These are phyloP conservation scores for Lepus oiostolus DNA, from an alignment of 2,797 vertebrate species.

Conservation along the genomic window DNA sequence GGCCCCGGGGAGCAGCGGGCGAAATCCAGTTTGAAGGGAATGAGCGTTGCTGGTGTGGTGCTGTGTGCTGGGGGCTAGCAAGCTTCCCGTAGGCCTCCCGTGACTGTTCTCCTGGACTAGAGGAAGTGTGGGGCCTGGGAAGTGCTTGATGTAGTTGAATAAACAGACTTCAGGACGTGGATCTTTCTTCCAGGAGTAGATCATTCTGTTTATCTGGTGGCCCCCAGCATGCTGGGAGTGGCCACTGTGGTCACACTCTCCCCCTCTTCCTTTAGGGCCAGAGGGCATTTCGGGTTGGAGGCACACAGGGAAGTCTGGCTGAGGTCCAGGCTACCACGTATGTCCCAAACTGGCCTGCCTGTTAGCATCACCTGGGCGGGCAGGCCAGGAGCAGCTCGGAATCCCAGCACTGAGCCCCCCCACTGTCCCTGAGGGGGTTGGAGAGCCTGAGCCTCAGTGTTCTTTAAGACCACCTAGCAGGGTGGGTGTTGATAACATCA, in stretches of 20 bases:
- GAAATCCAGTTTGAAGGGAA: slow-evolving; percentile 28
- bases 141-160: not conserved
- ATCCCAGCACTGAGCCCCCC: not conserved
- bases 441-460: not conserved
- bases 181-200: not conserved
- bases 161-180: not conserved
- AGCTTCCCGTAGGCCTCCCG: not conserved
- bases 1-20: not conserved
- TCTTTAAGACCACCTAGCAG: not conserved
- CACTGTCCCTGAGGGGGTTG: not conserved
- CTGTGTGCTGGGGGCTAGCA: not conserved
- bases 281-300: not conserved
- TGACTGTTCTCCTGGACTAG: not conserved
- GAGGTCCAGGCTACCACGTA: not conserved
- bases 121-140: slow-evolving; percentile 16
- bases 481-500: too few relatives aligned
- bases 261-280: not conserved
- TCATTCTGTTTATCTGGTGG: not conserved
- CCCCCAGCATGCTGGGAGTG: not conserved
- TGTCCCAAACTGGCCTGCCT: not conserved
- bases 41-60: not conserved
- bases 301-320: not conserved
- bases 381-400: not conserved
- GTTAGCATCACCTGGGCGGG: not conserved
- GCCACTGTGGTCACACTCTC: rapidly evolving